phyloP scores from a whole-genome alignment of 2,113 vertebrate species.

The Acrocephalus arundinaceus region DNA sequence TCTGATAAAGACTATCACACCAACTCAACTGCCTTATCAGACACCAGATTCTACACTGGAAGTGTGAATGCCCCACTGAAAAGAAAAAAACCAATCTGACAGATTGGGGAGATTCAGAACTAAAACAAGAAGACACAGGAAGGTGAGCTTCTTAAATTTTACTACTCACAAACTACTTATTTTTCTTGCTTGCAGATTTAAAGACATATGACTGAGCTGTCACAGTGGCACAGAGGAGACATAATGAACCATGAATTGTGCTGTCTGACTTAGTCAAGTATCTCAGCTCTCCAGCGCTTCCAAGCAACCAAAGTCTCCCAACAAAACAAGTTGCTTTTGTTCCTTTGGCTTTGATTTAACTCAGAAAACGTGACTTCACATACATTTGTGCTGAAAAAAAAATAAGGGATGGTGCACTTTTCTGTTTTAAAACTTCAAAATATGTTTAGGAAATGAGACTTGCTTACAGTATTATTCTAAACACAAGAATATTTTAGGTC shows the following conservation, averaged over 20 bases:
- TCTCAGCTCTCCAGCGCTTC: background rate
- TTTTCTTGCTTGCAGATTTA: constrained; percentile 16
- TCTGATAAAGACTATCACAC: background rate
- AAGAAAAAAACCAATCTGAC: background rate
- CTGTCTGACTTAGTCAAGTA: background rate
- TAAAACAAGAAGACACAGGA: background rate
- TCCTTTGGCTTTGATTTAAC: background rate
- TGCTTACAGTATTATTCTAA: background rate
- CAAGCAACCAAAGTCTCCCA: background rate
- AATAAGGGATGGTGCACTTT: background rate
- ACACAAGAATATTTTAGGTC: background rate
- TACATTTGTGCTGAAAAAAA: background rate
- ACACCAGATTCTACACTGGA: background rate
- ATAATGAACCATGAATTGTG: background rate
- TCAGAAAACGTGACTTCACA: background rate
- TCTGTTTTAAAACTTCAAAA: background rate
- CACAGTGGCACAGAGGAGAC: background rate
- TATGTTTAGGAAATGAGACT: background rate
- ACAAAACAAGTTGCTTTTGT: background rate
- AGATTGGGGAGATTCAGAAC: background rate
- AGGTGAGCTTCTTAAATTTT: background rate
- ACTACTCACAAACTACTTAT: background rate
- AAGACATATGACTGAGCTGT: background rate
- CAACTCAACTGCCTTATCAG: background rate
- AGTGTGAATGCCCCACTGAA: background rate